Base-by-base conservation (phyloP, 2,797 vertebrate genomes). In the Melanogrammus aeglefinus region DNA sequence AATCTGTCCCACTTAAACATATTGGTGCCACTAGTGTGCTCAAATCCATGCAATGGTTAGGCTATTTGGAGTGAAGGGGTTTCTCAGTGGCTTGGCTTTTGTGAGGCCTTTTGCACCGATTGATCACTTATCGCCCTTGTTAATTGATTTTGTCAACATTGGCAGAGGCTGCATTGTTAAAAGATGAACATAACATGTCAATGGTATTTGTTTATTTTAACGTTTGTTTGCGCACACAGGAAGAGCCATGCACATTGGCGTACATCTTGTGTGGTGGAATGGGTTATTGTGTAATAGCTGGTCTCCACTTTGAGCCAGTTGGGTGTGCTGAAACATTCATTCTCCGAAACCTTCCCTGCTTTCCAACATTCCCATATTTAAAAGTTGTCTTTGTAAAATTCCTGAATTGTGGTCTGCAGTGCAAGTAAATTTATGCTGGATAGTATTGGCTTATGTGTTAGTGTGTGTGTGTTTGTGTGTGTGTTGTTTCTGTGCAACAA, bases 1-100 rank as follows among this genome's bases (percentile, higher is more conserved):
- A 91, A 92, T 89, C 84, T 90, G 89, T 93, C 91, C 89, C 85
- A 84, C 83, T 90, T 80, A 86, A 89, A 90, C 88, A 85, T 83
- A 82, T 84, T 80, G 44, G 84, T 27, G 78, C 80, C 80, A 78
- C 78, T 83, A 73, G 80, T 57, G 80, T 57, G 84, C 80, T 66
- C 41, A 3, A 80, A 77, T 74, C 72, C 72, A 76, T 85, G 73
- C 80, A 77, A 76, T 76, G 75, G 78, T 73, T 81, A 77, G 76
- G 79, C 75, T 81, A 76, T 35, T 33, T 35, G 13, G 10, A 31
- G 27, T 31, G 18, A 6, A 69, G 63, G 14, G n/a, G 63, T 69
- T 12, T 69, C 24, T 27, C 63, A 69, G 13, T 69, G n/a, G 63
- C n/a, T 69, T 63, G 18, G 63, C 63, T 24, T 69, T 69, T 12